Evolutionary conservation across 2,113 vertebrate species (phyloP).

Genomic region (Echinops telfairi): DNA sequence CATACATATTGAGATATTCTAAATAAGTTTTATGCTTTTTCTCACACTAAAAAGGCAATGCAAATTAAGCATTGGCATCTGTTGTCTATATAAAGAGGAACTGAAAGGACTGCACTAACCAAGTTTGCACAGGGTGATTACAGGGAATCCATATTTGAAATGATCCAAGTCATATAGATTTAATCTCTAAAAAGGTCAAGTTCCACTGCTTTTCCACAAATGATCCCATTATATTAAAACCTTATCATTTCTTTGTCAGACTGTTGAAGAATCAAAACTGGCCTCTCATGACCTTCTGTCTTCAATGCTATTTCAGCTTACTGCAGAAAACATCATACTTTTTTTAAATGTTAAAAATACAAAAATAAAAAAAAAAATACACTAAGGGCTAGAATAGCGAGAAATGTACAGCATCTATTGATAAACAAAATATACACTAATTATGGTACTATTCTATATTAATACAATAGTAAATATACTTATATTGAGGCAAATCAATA

Average conservation of each 20-base stretch:
- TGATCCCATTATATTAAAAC: background rate
- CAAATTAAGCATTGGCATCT: background rate
- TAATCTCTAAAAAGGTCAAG: background rate
- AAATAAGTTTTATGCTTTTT: slow-evolving; percentile 14
- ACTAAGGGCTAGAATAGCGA: too few species aligned
- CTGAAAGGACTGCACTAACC: background rate
- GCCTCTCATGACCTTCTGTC: background rate
- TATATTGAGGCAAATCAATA: background rate
- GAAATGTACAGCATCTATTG: background rate
- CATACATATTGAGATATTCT: slow-evolving; percentile 27
- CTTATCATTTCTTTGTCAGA: background rate
- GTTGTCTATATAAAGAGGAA: background rate
- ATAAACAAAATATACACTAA: background rate
- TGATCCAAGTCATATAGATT: background rate
- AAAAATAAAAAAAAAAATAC: background rate
- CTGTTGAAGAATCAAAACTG: background rate
- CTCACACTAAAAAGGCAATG: background rate
- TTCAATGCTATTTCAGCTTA: background rate
- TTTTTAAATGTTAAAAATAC: background rate
- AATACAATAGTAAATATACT: background rate
- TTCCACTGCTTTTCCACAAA: background rate
- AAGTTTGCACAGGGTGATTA: background rate
- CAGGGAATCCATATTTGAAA: background rate
- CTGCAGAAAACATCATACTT: background rate
- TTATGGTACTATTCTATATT: background rate